Conservation (phyloP, 2,113 vertebrate genomes). For the Columba janthina region DNA sequence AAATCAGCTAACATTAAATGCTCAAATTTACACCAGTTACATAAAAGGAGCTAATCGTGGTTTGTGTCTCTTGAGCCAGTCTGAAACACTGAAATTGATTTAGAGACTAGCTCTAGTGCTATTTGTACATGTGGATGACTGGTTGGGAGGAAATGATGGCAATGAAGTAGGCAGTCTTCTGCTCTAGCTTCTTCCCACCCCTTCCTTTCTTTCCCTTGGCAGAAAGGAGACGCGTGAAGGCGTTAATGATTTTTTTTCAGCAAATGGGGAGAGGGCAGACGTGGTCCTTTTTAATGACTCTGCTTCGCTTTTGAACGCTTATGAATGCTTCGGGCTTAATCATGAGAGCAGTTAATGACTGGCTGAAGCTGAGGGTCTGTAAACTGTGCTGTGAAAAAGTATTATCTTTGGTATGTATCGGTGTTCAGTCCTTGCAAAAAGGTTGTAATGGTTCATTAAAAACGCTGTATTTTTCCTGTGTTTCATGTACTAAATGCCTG, state of each 20-base stretch:
- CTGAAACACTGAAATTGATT: not conserved
- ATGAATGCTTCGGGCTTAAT: conserved; percentile 7
- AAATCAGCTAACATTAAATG: not conserved
- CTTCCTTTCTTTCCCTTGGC: not conserved
- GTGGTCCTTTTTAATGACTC: not conserved
- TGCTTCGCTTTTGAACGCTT: conserved; percentile 19
- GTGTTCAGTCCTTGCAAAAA: not conserved
- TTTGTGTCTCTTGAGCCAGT: not conserved
- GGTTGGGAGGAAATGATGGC: not conserved
- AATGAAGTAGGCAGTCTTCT: not conserved
- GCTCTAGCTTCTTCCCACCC: not conserved
- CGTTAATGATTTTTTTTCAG: not conserved
- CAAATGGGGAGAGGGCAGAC: not conserved
- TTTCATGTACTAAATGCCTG: not conserved
- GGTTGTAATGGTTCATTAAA: not conserved
- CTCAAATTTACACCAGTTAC: not conserved
- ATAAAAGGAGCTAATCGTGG: not conserved
- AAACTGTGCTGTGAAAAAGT: not conserved
- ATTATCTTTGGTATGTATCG: not conserved
- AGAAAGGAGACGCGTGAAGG: not conserved
- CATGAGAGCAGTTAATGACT: not conserved
- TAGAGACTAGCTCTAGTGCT: not conserved
- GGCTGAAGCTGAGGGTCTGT: not conserved
- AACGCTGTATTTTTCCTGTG: not conserved
- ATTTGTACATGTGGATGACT: not conserved